A percentile compares a stretch with the other conserved stretches of the same genome.
Conservation (phyloP, 2,888 invertebrate genomes). For the Polyommatus iphigenia region DNA sequence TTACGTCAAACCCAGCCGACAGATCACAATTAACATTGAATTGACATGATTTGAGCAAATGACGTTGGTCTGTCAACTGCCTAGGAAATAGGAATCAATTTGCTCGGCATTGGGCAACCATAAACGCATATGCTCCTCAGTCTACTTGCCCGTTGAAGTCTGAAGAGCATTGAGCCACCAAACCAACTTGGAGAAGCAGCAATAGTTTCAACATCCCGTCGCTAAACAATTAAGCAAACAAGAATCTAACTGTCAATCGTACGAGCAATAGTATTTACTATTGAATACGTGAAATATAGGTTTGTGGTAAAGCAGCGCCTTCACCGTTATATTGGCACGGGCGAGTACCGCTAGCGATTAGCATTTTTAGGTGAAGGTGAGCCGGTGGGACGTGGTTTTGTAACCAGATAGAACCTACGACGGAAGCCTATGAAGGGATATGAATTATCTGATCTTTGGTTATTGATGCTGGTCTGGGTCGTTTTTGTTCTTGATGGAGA, state of each 20-base stretch:
- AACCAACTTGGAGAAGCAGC: too few species aligned
- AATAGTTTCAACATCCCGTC: too few species aligned
- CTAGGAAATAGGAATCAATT: too few species aligned
- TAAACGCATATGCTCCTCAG: too few species aligned
- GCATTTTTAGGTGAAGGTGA: conserved; percentile 75
- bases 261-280: neutral
- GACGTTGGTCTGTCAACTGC: too few species aligned
- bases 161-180: too few species aligned
- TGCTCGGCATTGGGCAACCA: too few species aligned
- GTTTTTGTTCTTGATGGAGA: neutral
- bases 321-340: conserved; percentile 61
- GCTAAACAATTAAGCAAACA: neutral
- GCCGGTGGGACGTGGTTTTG: conserved; percentile 47
- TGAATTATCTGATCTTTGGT: conserved; percentile 3
- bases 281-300: conserved; percentile 34
- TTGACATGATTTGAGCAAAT: too few species aligned
- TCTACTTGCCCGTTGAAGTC: too few species aligned
- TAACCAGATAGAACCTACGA: conserved; percentile 32
- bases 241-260: neutral
- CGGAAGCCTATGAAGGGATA: neutral
- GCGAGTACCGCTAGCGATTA: conserved; percentile 51
- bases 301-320: conserved; percentile 44
- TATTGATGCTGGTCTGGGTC: neutral
- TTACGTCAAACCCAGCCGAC: too few species aligned
- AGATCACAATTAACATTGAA: too few species aligned